Percentiles rank a stretch among this genome's conserved stretches.
Conservation (phyloP, 2,888 invertebrate genomes). For the Trissolcus japonicus region DNA sequence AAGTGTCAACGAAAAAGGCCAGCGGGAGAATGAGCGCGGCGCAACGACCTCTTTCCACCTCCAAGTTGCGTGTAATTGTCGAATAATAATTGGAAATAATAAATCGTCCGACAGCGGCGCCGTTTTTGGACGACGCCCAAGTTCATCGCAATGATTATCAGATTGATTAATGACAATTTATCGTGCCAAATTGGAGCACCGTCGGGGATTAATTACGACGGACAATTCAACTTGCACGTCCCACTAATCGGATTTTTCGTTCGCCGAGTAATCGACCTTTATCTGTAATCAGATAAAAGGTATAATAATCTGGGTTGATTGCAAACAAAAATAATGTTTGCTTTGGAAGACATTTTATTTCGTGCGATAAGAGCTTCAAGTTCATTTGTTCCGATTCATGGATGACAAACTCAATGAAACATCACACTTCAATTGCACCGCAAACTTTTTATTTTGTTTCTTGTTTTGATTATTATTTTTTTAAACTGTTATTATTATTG, state of each 20-base stretch:
- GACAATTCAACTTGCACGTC: background rate
- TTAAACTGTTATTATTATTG: too few relatives aligned
- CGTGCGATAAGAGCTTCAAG: too few relatives aligned
- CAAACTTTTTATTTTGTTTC: too few relatives aligned
- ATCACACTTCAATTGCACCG: too few relatives aligned
- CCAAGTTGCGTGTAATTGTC: background rate
- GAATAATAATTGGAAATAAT: conserved; percentile 1
- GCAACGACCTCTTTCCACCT: conserved; percentile 2
- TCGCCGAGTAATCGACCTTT: background rate
- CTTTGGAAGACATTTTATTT: too few relatives aligned
- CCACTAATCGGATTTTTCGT: background rate
- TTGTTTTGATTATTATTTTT: too few relatives aligned
- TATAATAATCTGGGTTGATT: too few relatives aligned
- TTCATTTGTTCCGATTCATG: too few relatives aligned
- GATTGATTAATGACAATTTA: background rate
- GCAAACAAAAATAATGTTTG: too few relatives aligned
- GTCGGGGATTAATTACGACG: background rate
- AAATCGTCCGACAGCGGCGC: background rate
- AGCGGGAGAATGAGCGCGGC: conserved; percentile 11
- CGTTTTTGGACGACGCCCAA: background rate
- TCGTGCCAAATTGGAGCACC: conserved; percentile 1
- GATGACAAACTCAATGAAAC: too few relatives aligned
- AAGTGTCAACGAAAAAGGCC: conserved; percentile 18
- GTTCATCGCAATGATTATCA: conserved; percentile 2
- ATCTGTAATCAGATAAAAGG: too few relatives aligned